Evolutionary conservation across 2,797 vertebrate genomes (phyloP).

Genomic region (Sebastes cheni): DNA sequence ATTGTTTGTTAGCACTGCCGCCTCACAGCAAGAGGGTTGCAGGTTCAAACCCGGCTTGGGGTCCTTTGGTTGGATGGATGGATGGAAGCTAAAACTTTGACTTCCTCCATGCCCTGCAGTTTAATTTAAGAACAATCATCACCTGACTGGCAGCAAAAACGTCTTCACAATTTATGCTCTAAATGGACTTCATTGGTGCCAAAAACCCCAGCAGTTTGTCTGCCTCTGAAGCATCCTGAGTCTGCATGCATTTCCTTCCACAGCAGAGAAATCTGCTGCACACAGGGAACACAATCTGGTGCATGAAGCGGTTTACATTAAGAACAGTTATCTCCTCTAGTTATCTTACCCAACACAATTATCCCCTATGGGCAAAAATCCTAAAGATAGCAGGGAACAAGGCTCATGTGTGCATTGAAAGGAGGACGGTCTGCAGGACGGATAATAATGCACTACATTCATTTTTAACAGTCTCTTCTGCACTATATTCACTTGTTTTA

Average conservation of each 20-base stretch:
- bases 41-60: too few relatives aligned
- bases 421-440: too few relatives aligned
- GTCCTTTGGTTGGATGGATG: too few relatives aligned
- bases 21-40: too few relatives aligned
- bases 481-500: too few relatives aligned
- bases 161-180: background rate
- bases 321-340: conserved; percentile 31
- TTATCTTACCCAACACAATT: conserved; percentile 52
- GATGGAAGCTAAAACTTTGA: background rate
- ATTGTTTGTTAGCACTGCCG: too few relatives aligned
- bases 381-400: conserved; percentile 55
- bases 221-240: background rate
- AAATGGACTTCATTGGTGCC: background rate
- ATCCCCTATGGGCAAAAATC: conserved; percentile 37
- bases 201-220: background rate
- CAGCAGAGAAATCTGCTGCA: conserved; percentile 1
- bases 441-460: too few relatives aligned
- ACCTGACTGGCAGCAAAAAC: background rate
- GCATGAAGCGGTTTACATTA: conserved; percentile 36
- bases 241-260: background rate
- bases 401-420: conserved; percentile 22
- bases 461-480: too few relatives aligned
- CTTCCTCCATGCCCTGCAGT: background rate
- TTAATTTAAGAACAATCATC: background rate
- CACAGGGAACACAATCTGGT: conserved; percentile 22